Evolutionary conservation across 2,888 invertebrate genomes (phyloP), one percentile per base, ranked within the genome.

Genomic region (Incurvaria masculella): DNA sequence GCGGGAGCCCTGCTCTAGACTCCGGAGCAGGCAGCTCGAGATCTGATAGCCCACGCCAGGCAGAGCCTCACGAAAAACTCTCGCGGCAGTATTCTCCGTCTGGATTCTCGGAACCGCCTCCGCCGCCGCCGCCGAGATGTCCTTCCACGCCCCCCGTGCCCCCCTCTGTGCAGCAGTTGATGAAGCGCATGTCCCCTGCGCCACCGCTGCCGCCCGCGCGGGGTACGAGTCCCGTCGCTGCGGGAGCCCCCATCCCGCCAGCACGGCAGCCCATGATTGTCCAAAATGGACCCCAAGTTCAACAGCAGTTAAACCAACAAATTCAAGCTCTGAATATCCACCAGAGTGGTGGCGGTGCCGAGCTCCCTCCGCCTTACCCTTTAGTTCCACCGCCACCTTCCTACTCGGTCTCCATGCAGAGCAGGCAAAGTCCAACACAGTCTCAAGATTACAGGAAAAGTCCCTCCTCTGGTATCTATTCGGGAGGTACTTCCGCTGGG

Each of bases 21-120:
- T 91, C 91, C 47, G 93, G 92, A 17, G 92, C 92, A 14, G 92
- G 92, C 44, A 91, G 91, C 63, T 92, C 92, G 42, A 82, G 94
- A 47, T 94, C 94, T 5, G 94, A 94, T 64, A 93, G 92, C 66
- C 94, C 93, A 16, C 85, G 93, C 55, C 81, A 88, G 55, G 70
- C 83, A 11, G 86, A 86, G 55, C 61, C 68, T 20, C 87, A 88
- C 57, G 78, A 76, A 56, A 76, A 76, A 53, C 75, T 89, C 39
- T 83, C 82, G 55, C 79, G 89, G 45, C 87, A 87, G 61, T 89
- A 89, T 64, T 88, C 88, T 49, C 88, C 88, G 8, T 86, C 84
- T 42, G 79, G 79, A 52, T 75, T 71, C 58, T 67, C 81, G 49
- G 81, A 81, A 49, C 86, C 89, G 2, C 88, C 91, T 44, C 90